Base-by-base conservation (phyloP, 2,113 vertebrate species). In the Trichomycterus rosablanca region DNA sequence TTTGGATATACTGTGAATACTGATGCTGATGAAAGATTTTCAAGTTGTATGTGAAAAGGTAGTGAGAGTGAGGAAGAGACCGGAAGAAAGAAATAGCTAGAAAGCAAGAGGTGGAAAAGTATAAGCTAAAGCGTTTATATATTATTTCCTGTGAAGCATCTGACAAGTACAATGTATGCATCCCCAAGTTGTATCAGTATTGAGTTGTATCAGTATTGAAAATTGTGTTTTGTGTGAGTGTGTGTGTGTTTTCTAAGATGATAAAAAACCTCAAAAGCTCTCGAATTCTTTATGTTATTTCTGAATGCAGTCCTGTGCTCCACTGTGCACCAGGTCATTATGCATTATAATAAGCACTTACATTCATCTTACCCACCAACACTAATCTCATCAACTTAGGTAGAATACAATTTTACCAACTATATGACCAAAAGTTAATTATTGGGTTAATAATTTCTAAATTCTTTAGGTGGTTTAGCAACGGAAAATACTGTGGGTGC, bases 91-190 rank as follows among this genome's bases (percentile, higher is more conserved):
- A 10, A 26, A 58, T 44, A 32, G 22, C 40, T n/a, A 43, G 22
- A 42, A 8, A 28, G 15, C 2, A 58, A 1, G 7, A 20, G 55
- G 16, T 58, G 12, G n/a, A 55, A 35, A 55, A 40, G 26, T 50
- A 6, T 37, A 35, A 63, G 50, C 14, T 16, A 8, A 26, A 48
- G 18, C 19, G 26, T 55, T 46, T 56, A 20, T 32, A 19, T 10
- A 48, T 48, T n/a, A 57, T 57, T 48, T 49, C 32, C 30, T 12
- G n/a, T 57, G 6, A 65, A 39, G 35, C 9, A 18, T 42, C 37
- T 56, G 22, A 56, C 22, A 37, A 55, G 34, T 7, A 3, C 35
- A 49, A 57, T 49, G 32, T 40, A 65, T 65, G 63, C 63, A 39
- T 49, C 44, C 22, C 9, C 39, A 34, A n/a, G n/a, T n/a, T n/a